These are phyloP conservation scores for Aphyosemion australe DNA, from an alignment of 2,113 vertebrate genomes.

Conservation along the genomic window DNA sequence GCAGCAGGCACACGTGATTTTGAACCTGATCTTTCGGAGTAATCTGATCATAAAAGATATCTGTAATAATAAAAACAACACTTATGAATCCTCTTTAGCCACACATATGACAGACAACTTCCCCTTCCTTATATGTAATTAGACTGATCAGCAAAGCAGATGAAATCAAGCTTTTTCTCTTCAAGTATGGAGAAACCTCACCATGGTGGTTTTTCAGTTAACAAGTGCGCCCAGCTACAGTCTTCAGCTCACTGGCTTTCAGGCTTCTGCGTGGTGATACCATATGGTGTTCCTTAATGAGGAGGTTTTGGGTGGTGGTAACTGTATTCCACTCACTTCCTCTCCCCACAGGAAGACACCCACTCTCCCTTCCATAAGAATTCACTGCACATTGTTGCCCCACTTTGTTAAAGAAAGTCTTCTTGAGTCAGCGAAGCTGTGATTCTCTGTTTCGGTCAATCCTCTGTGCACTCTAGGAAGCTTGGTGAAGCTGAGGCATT, in stretches of 20 bases:
- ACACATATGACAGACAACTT: not conserved
- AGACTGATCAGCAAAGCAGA: slow-evolving; percentile 31
- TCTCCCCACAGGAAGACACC: slow-evolving; percentile 63
- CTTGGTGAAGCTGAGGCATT: slow-evolving; percentile 67
- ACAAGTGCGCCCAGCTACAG: slow-evolving; percentile 36
- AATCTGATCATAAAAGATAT: slow-evolving; percentile 28
- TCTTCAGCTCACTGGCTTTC: slow-evolving; percentile 66
- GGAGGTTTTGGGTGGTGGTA: slow-evolving; percentile 61
- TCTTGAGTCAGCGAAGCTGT: slow-evolving; percentile 68
- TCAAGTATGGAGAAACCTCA: slow-evolving; percentile 24
- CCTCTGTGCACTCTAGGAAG: slow-evolving; percentile 57
- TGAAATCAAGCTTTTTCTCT: slow-evolving; percentile 3
- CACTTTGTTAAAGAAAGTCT: slow-evolving; percentile 75
- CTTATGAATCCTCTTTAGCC: too few species aligned
- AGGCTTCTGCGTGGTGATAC: slow-evolving; percentile 58
- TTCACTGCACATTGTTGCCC: slow-evolving; percentile 66
- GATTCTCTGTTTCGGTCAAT: slow-evolving; percentile 69
- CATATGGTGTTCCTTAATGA: slow-evolving; percentile 75
- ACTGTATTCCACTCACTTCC: slow-evolving; percentile 71
- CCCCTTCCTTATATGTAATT: slow-evolving; percentile 9
- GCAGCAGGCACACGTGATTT: slow-evolving; percentile 23
- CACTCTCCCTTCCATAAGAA: slow-evolving; percentile 54
- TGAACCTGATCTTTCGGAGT: slow-evolving; percentile 35
- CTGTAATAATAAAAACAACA: too few species aligned
- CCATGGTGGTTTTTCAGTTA: slow-evolving; percentile 24